Conservation (phyloP, 2,113 vertebrate species). For the Podarcis muralis region DNA sequence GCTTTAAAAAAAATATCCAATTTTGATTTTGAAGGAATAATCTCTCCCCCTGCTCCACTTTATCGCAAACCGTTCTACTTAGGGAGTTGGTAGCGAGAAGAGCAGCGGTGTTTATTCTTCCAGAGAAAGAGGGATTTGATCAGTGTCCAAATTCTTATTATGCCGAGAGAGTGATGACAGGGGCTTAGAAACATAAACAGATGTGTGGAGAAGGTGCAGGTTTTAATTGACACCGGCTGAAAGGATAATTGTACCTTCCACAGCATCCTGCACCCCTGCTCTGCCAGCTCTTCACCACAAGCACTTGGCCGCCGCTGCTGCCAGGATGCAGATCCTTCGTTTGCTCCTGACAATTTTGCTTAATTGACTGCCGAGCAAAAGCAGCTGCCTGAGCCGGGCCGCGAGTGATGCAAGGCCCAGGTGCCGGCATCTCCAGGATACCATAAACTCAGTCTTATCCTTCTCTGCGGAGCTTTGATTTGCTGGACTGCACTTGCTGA, state of each 20-base stretch:
- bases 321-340: background rate
- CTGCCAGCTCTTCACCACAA: background rate
- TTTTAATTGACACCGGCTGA: conserved; percentile 36
- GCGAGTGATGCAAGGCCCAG: background rate
- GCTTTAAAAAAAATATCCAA: no score
- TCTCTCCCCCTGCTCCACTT: background rate
- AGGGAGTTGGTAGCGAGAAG: conserved; percentile 50
- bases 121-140: conserved; percentile 54
- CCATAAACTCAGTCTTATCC: rapidly evolving
- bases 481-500: background rate
- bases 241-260: conserved; percentile 28
- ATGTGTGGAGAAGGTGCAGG: background rate
- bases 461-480: conserved; percentile 21
- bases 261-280: background rate
- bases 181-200: conserved; percentile 12
- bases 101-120: conserved; percentile 45
- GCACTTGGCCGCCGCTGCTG: background rate
- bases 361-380: rapidly evolving
- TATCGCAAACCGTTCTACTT: conserved; percentile 30
- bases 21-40: background rate
- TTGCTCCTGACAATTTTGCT: rapidly evolving
- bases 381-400: background rate
- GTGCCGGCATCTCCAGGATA: background rate
- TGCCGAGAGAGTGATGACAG: conserved; percentile 61
- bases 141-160: conserved; percentile 39